Base-by-base conservation (phyloP, 2,888 invertebrate genomes). In the Philopedon plagiatum region DNA sequence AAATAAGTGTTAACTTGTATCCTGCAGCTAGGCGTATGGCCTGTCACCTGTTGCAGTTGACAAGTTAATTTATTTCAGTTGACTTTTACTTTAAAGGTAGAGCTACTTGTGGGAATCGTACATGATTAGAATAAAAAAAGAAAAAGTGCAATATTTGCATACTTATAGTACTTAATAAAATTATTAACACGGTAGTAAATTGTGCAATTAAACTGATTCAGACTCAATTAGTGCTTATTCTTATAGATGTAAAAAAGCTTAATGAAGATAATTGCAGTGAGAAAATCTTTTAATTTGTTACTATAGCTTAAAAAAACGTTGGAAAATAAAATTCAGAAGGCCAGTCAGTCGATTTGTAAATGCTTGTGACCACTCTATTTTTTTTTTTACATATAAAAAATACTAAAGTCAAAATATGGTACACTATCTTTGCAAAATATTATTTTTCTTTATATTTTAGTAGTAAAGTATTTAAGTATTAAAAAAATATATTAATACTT, bases 1-100 rank as follows among this genome's bases (percentile, higher is more conserved):
- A 41, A 63, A 34, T 63, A 63, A 19, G 51, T 63, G 63, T 65
- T 44, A 54, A 65, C 29, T 41, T 65, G 18, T 63, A 46, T 67
- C 60, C 60, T 67, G 29, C 29, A 67, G 4, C 49, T 9, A 58
- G 60, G 67, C 58, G 58, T 58, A 34, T 32, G 37, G 46, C 58
- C 67, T 67, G 67, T 67, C 67, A 60, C 67, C 67, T 49, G 62
- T 46, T 65, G 57, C 54, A 26, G 15, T 46, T 57, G 57, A 65
- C 65, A 57, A 65, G 46, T 57, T 65, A 65, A 65, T 57, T 57
- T 39, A 41, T 39, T 54, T 54, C 5, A 18, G 26, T 39, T 26
- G 11, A 54, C 64, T 64, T 64, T 64, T 64, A 64, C 64, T 64
- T 64, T 54, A 41, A 51, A 64, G 64, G 54, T 26, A 39, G 54